Base-by-base conservation (phyloP, 2,888 invertebrate species). In the Bimastos eiseni region DNA sequence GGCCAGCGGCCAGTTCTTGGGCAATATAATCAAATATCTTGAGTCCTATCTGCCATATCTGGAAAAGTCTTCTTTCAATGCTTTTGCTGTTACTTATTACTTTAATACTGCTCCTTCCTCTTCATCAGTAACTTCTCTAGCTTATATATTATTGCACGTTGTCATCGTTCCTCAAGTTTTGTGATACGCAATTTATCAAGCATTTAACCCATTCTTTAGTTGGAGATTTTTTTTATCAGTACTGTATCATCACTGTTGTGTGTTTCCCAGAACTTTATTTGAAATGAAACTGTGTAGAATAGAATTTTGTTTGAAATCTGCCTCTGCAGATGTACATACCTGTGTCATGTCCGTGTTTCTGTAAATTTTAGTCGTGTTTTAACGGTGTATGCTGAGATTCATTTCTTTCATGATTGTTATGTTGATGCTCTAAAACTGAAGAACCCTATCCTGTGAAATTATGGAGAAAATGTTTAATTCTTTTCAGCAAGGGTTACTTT, bases 161-260 rank as follows among this genome's bases (percentile, higher is more conserved):
- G 70, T 70, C n/a, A n/a, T 70, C 11, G 70, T 70, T n/a, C 70
- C 70, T 6, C 4, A n/a, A n/a, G 4, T 70, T 70, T 70, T 70
- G 70, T 70, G 70, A 70, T 70, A 70, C 70, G n/a, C 70, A n/a
- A 70, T 70, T n/a, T 70, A n/a, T 70, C n/a, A 70, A 70, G 70
- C 70, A 70, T 70, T 70, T 70, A 55, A 70, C 70, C 70, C 70
- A 49, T 49, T 11, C 30, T 11, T 70, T n/a, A 70, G 70, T n/a
- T n/a, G n/a, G 70, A n/a, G n/a, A n/a, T n/a, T 70, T 70, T 70
- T 55, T 55, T 24, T 70, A 70, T 70, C 70, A n/a, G 2, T 70
- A 70, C n/a, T n/a, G 30, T 70, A 30, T 70, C 70, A 8, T 70
- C 70, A 11, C 70, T 70, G 70, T 70, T 70, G 70, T 70, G 30